Conservation (phyloP, 37 sponge, comb jelly and placozoan genomes). For the Agelas oroides region DNA sequence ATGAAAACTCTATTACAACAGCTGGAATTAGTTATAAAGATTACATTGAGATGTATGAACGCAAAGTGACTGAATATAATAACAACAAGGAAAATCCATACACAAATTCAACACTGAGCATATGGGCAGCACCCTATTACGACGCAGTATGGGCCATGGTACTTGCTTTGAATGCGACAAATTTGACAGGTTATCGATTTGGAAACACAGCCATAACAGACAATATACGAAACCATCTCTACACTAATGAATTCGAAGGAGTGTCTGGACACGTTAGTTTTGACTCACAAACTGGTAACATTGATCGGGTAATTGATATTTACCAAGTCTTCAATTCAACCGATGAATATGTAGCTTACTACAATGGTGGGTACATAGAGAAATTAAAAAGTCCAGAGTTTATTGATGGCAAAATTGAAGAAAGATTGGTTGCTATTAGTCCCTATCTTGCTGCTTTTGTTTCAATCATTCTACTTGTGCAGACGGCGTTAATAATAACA, state of each 20-base stretch:
- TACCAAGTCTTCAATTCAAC: not conserved
- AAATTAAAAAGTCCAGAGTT: not conserved
- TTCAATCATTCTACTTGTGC: not conserved
- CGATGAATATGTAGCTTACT: not conserved
- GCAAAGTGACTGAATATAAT: not conserved
- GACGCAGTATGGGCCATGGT: slow-evolving; percentile 22
- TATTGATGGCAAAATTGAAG: not conserved
- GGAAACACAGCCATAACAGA: not conserved
- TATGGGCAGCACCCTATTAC: not conserved
- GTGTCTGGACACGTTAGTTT: slow-evolving; percentile 7
- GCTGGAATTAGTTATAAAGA: not conserved
- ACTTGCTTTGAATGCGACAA: not conserved
- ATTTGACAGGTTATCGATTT: too few relatives aligned
- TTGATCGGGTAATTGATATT: not conserved
- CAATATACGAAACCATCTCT: not conserved
- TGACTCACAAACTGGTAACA: not conserved
- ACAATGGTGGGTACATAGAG: not conserved
- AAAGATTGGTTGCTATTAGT: not conserved
- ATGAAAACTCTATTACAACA: not conserved
- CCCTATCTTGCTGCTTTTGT: not conserved
- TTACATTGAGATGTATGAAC: not conserved
- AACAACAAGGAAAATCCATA: not conserved
- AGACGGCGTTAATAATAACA: not conserved
- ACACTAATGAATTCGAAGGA: not conserved
- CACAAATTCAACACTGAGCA: not conserved